A percentile compares a stretch with the other conserved stretches of the same genome.
Evolutionary conservation across 2,888 invertebrate species (phyloP).

Genomic region (Nezara viridula): DNA sequence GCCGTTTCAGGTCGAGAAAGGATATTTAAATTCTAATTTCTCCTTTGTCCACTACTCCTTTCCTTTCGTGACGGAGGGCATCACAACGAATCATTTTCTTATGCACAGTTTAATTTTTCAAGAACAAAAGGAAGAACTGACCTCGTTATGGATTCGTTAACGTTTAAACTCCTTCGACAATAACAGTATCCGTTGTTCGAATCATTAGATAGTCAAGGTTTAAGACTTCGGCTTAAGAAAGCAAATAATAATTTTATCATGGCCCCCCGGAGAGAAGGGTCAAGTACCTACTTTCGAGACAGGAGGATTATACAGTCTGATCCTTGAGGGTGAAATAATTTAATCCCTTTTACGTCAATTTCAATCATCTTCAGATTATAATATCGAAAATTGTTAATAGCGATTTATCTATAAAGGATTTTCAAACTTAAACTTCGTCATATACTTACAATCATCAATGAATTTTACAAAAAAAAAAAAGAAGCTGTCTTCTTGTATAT

Average conservation of each 20-base stretch:
- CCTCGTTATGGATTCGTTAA: conserved; percentile 13
- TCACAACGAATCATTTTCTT: conserved; percentile 13
- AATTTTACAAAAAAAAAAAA: too few species aligned
- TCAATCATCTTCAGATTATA: not conserved
- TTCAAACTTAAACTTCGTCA: too few species aligned
- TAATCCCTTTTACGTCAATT: not conserved
- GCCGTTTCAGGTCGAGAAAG: not conserved
- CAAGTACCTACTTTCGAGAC: not conserved
- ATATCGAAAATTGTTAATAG: too few species aligned
- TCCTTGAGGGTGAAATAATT: not conserved
- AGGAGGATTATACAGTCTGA: not conserved
- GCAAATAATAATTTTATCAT: conserved; percentile 15
- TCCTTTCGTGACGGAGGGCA: not conserved
- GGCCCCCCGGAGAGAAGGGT: not conserved
- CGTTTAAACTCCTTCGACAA: not conserved
- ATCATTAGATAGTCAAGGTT: not conserved
- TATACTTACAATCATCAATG: too few species aligned
- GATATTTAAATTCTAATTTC: conserved; percentile 10
- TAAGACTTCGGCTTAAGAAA: not conserved
- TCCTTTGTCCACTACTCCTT: not conserved
- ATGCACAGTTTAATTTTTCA: conserved; percentile 10
- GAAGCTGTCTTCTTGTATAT: too few species aligned
- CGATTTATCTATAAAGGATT: too few species aligned
- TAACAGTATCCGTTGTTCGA: not conserved
- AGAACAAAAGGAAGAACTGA: not conserved